Evolutionary conservation across 2,797 vertebrate species (phyloP).

Genomic region (Characodon lateralis): DNA sequence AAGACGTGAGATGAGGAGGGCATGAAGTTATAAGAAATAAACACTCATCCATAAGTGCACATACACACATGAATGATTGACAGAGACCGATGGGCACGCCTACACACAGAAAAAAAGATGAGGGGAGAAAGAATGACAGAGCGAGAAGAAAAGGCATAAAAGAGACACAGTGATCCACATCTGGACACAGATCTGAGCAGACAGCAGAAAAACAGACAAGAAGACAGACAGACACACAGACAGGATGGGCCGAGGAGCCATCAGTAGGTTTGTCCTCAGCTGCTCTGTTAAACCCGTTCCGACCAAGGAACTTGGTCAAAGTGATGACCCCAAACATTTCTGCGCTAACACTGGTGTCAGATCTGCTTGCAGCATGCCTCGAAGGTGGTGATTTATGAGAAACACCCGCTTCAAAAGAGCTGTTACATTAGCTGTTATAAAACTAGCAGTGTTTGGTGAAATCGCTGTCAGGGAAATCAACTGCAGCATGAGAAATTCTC

Average conservation of each 20-base stretch:
- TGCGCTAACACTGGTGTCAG: constrained; percentile 11
- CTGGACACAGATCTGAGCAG: constrained; percentile 53
- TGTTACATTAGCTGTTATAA: constrained; percentile 2
- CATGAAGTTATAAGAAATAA: constrained; percentile 41
- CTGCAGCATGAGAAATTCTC: neutral
- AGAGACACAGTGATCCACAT: constrained; percentile 56
- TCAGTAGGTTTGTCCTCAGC: constrained; percentile 47
- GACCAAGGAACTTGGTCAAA: constrained; percentile 29
- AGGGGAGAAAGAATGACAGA: constrained; percentile 59
- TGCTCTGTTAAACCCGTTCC: constrained; percentile 34
- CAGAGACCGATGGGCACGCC: constrained; percentile 64
- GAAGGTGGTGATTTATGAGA: neutral
- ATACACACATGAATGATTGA: constrained; percentile 56
- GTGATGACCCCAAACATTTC: constrained; percentile 30
- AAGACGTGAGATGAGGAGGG: constrained; percentile 52
- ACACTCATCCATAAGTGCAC: neutral
- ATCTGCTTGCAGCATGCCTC: constrained; percentile 3
- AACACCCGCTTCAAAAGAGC: constrained; percentile 3
- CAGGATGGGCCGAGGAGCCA: constrained; percentile 35
- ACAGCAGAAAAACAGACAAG: constrained; percentile 61
- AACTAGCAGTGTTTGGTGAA: constrained; percentile 5
- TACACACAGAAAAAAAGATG: constrained; percentile 64
- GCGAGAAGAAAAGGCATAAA: constrained; percentile 40
- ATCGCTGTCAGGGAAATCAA: neutral
- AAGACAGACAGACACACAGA: constrained; percentile 49